Conservation (phyloP, 2,888 invertebrate species). For the Ceriagrion tenellum region DNA sequence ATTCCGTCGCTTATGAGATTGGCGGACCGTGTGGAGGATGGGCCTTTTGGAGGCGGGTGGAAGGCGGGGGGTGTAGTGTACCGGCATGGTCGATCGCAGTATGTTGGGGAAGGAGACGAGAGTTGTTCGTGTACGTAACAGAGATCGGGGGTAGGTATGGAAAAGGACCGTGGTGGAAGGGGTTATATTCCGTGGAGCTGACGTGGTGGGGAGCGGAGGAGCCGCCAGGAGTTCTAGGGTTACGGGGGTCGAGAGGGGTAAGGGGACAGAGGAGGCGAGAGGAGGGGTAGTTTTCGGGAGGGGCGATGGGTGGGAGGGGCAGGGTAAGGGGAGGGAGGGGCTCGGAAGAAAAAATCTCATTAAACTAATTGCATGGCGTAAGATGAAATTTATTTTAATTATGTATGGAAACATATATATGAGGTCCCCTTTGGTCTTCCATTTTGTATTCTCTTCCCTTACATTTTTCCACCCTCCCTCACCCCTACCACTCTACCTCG, state of each 20-base stretch:
- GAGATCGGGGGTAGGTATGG: not conserved
- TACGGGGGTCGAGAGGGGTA: too few relatives aligned
- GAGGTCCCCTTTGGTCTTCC: slow-evolving; percentile 39
- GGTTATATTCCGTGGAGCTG: too few relatives aligned
- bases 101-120: not conserved
- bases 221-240: too few relatives aligned
- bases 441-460: slow-evolving; percentile 59
- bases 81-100: not conserved
- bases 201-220: too few relatives aligned
- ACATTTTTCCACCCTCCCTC: not conserved
- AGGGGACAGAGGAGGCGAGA: too few relatives aligned
- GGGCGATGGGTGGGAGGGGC: too few relatives aligned
- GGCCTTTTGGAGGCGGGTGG: not conserved
- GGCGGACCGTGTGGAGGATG: not conserved
- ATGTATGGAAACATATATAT: slow-evolving; percentile 64
- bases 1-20: slow-evolving; percentile 28
- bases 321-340: not conserved
- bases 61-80: not conserved
- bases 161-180: not conserved
- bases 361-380: slow-evolving; percentile 68
- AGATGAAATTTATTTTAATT: slow-evolving; percentile 66
- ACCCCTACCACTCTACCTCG: not conserved
- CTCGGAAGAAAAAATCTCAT: slow-evolving; percentile 65
- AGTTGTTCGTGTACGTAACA: not conserved
- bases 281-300: too few relatives aligned